Evolutionary conservation across 2,888 invertebrate genomes (phyloP), one percentile per base, ranked within the genome.

Genomic region (Amphiduros pacificus): DNA sequence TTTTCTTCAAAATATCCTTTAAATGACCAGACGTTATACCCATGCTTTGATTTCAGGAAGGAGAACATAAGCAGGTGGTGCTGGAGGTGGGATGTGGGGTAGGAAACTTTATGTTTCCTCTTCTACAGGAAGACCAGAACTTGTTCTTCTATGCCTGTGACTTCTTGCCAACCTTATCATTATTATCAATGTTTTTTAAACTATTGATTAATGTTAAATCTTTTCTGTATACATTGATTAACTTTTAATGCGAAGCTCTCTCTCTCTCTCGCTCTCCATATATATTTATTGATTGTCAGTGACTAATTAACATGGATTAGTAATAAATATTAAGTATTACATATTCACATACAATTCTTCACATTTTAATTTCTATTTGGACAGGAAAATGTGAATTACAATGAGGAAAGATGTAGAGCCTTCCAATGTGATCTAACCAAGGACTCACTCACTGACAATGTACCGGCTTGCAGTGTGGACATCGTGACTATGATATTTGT

Each of bases 51-150:
- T 31, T 28, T 24, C 41, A 56, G 61, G 32, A 51, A 24, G 49
- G 54, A 55, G 32, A 55, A 53, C 32, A 49, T 5, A 58, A 44
- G 6, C 40, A 53, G 36, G 55, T 31, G n/a, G 20, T 92, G 55
- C 83, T 93, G 24, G 96, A 97, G 84, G 87, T 94, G 5, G 96
- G 96, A 0, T 96, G 96, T 81, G 98, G 99, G 2, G 97, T 96
- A 9, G 99, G 99, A 0, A 99, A 99, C 84, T 91, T 98, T 80
- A 86, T 98, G 52, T 97, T 91, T 82, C 98, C 98, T 0, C 81
- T 99, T 54, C 82, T 96, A 0, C 89, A 92, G 75, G 93, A 92
- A 74, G 88, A 90, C 0, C 71, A 85, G 86, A 87, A 88, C 68
- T 87, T 89, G 70, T 90, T 89, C 77, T 87, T 91, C 69, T 90